Conservation (phyloP, 2,113 vertebrate species). For the Emydura subglobosa region DNA sequence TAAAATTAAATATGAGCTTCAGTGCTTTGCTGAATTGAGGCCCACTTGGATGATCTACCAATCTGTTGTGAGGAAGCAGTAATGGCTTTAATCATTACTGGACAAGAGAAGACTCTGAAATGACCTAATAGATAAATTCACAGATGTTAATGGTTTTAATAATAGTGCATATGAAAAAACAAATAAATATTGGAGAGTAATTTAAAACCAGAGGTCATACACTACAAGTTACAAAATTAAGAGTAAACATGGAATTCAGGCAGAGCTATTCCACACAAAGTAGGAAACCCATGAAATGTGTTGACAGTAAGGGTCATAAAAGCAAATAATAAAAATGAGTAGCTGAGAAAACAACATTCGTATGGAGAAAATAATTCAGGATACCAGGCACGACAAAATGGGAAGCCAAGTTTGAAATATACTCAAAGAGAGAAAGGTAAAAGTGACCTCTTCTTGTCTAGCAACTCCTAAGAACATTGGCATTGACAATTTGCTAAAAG, state of each 20-base stretch:
- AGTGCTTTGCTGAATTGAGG: neutral
- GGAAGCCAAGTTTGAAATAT: constrained; percentile 33
- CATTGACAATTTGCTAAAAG: constrained; percentile 16
- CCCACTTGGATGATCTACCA: neutral
- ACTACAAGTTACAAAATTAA: constrained; percentile 67
- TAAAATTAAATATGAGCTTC: no score
- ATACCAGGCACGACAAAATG: constrained; percentile 35
- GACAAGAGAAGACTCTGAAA: neutral
- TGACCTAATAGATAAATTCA: constrained; percentile 15
- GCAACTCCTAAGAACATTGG: neutral
- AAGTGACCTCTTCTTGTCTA: constrained; percentile 42
- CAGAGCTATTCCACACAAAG: constrained; percentile 59
- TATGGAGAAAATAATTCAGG: constrained; percentile 49
- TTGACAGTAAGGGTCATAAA: constrained; percentile 65
- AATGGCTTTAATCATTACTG: constrained; percentile 2
- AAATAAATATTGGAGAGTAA: constrained; percentile 39
- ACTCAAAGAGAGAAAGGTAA: constrained; percentile 37
- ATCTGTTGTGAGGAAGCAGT: constrained; percentile 9
- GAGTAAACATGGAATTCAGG: constrained; percentile 22
- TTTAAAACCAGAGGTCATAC: constrained; percentile 17
- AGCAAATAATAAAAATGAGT: constrained; percentile 69
- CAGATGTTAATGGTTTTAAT: constrained; percentile 32
- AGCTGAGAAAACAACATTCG: constrained; percentile 53
- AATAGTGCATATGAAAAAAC: constrained; percentile 41
- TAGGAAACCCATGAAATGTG: constrained; percentile 65